Evolutionary conservation across 2,113 vertebrate genomes (phyloP).

Genomic region (Pluvianellus socialis): DNA sequence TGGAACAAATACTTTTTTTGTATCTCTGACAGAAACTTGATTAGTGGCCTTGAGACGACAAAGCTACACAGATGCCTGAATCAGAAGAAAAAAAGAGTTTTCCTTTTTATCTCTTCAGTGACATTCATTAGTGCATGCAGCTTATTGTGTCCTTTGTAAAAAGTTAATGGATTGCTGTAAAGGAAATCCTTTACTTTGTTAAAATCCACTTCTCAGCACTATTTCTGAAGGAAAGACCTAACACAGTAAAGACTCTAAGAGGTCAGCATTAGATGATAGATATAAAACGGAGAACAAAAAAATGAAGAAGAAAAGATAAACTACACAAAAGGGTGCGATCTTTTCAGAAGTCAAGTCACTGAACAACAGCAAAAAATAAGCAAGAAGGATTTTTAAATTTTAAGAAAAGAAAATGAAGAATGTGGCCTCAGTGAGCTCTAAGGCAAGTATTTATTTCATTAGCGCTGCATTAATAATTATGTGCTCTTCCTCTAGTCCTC

Average conservation of each 20-base stretch:
- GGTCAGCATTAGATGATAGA: background rate
- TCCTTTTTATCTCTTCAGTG: background rate
- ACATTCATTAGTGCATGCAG: background rate
- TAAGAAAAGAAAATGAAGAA: background rate
- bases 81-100: background rate
- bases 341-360: background rate
- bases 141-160: background rate
- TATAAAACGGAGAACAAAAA: background rate
- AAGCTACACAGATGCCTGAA: background rate
- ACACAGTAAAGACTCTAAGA: background rate
- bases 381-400: background rate
- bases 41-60: background rate
- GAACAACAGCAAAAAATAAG: background rate
- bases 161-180: slow-evolving; percentile 8
- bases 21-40: background rate
- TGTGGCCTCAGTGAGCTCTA: background rate
- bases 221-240: background rate
- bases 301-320: background rate
- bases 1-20: background rate
- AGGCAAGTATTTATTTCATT: background rate
- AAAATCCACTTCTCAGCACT: slow-evolving; percentile 20
- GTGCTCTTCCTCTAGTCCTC: background rate
- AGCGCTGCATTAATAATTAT: background rate
- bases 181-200: slow-evolving; percentile 6
- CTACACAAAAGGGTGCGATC: background rate